These are phyloP conservation scores for Peromyscus maniculatus DNA, from an alignment of 2,113 vertebrate species.

Conservation along the genomic window DNA sequence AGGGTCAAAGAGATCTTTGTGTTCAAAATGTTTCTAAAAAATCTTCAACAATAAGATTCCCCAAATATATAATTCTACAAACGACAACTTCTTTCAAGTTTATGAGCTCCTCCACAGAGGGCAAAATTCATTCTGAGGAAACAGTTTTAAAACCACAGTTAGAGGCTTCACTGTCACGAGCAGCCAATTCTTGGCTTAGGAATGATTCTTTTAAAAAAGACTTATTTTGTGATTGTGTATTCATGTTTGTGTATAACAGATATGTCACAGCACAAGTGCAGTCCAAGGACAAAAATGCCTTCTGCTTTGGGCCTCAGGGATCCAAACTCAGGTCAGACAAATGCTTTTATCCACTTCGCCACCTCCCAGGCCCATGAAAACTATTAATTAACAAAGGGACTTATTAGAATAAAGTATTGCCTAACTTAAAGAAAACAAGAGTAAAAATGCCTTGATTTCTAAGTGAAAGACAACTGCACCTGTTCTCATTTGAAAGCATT, in stretches of 20 bases:
- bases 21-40: background rate
- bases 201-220: background rate
- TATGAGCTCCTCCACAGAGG: background rate
- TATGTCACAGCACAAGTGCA: background rate
- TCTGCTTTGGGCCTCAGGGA: background rate
- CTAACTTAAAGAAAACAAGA: background rate
- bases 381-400: background rate
- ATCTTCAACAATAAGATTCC: background rate
- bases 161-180: background rate
- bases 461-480: background rate
- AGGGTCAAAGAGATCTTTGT: background rate
- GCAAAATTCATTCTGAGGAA: constrained; percentile 19
- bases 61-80: constrained; percentile 20
- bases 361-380: background rate
- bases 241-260: background rate
- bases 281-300: background rate
- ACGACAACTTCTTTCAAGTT: background rate
- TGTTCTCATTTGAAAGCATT: constrained; percentile 21
- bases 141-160: background rate
- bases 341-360: background rate
- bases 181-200: background rate
- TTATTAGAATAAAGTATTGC: constrained; percentile 43
- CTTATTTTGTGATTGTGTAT: background rate
- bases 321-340: background rate
- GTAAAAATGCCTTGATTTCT: constrained; percentile 33